These are phyloP conservation scores for Cirrhinus molitorella DNA, from an alignment of 2,797 vertebrate genomes.

Conservation along the genomic window DNA sequence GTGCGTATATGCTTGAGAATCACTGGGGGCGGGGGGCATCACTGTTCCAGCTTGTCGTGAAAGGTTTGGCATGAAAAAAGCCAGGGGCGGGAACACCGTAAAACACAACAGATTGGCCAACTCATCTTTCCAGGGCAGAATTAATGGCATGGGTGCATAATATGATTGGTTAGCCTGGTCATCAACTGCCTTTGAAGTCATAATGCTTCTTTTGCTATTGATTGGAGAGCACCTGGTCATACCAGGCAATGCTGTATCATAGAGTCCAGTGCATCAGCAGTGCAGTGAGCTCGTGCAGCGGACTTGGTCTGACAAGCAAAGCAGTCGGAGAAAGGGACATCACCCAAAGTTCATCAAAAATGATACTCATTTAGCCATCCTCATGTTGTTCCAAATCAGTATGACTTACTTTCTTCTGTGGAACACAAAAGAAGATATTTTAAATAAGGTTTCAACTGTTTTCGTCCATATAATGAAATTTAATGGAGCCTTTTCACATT, in stretches of 20 bases:
- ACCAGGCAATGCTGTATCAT: slow-evolving; percentile 43
- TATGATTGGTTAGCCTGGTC: slow-evolving; percentile 30
- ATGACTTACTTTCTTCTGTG: neutral
- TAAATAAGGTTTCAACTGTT: neutral
- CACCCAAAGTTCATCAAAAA: neutral
- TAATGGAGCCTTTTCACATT: neutral
- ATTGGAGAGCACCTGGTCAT: slow-evolving; percentile 1
- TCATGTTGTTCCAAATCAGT: neutral
- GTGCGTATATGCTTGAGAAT: slow-evolving; percentile 28
- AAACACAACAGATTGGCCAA: slow-evolving; percentile 26
- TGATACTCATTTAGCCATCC: neutral
- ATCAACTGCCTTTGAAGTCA: slow-evolving; percentile 29
- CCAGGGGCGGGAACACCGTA: slow-evolving; percentile 16
- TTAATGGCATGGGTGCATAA: slow-evolving; percentile 32
- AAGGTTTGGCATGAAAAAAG: slow-evolving; percentile 39
- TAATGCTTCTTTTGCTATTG: slow-evolving; percentile 41
- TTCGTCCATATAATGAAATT: neutral
- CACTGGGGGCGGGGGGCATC: slow-evolving; percentile 28
- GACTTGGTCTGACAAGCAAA: slow-evolving; percentile 49
- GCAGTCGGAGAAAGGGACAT: slow-evolving; percentile 39
- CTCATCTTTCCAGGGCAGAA: slow-evolving; percentile 25
- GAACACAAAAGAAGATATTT: neutral
- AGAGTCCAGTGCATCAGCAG: slow-evolving; percentile 47
- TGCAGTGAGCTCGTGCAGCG: slow-evolving; percentile 61
- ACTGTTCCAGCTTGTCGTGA: slow-evolving; percentile 40